A percentile compares a stretch with the other conserved stretches of the same genome.
Conservation (phyloP, 2,797 vertebrate species). For the Huso huso region DNA sequence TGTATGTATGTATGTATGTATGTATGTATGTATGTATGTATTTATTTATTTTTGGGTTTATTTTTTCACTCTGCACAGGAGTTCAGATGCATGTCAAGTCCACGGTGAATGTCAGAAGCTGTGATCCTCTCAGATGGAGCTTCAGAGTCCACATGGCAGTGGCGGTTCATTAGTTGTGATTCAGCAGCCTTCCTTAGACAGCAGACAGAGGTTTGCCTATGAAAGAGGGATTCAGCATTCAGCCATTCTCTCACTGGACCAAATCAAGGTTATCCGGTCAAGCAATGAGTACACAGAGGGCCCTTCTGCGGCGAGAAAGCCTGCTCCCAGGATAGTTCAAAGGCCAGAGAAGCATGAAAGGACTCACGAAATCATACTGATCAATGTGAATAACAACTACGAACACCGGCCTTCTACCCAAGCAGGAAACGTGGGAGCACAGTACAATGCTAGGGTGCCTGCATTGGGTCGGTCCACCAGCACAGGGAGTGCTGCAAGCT, state of each 20-base stretch:
- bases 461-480: constrained; percentile 83
- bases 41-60: constrained; percentile 9
- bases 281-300: constrained; percentile 93
- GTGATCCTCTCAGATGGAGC: constrained; percentile 90
- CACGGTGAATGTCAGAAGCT: constrained; percentile 79
- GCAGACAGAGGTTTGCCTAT: constrained; percentile 74
- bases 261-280: constrained; percentile 90
- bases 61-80: constrained; percentile 50
- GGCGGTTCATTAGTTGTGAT: constrained; percentile 77
- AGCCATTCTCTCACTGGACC: constrained; percentile 86
- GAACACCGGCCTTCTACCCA: constrained; percentile 62
- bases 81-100: constrained; percentile 91
- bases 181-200: constrained; percentile 79
- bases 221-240: constrained; percentile 75
- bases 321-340: constrained; percentile 59
- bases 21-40: not conserved
- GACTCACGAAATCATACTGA: constrained; percentile 85
- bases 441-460: constrained; percentile 55
- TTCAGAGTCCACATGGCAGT: constrained; percentile 80
- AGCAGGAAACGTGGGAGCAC: constrained; percentile 41
- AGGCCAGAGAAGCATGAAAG: constrained; percentile 82
- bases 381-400: constrained; percentile 89
- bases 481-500: constrained; percentile 86
- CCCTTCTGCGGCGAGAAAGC: constrained; percentile 70
- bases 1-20: too few species aligned